Evolutionary conservation across 2,888 invertebrate species (phyloP).

Genomic region (Tenthredo livida): DNA sequence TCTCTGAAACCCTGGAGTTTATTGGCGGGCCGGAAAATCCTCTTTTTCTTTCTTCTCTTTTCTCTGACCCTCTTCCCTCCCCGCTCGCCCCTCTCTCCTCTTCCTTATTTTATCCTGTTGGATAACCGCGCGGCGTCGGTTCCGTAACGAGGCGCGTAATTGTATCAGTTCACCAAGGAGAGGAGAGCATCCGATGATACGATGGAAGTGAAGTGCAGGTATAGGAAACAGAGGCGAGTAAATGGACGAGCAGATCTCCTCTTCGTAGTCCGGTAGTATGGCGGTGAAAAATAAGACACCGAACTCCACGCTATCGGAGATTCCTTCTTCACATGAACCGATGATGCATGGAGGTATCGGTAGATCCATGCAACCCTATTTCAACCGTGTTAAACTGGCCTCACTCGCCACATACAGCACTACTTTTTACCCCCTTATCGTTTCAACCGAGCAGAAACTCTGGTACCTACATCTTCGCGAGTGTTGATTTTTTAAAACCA

Average conservation of each 20-base stretch:
- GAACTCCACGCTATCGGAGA: constrained; percentile 8
- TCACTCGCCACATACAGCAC: background rate
- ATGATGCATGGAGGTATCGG: constrained; percentile 22
- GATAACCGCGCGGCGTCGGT: constrained; percentile 29
- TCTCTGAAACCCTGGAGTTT: constrained; percentile 11
- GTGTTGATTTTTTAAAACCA: constrained; percentile 33
- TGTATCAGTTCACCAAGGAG: constrained; percentile 37
- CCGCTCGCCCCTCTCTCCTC: background rate
- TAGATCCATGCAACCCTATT: constrained; percentile 45
- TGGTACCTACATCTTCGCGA: background rate
- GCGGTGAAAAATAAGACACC: constrained; percentile 6
- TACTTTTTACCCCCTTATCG: constrained; percentile 37
- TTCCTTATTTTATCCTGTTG: background rate
- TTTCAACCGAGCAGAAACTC: background rate
- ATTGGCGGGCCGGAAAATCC: constrained; percentile 33
- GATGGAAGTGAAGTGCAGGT: background rate
- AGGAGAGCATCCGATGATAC: background rate
- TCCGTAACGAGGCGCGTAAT: constrained; percentile 50
- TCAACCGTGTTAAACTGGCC: background rate
- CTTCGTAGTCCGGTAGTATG: background rate
- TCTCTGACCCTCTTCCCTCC: background rate
- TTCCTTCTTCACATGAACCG: background rate
- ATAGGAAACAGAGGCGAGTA: background rate
- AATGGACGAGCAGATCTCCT: background rate
- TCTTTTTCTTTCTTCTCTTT: background rate